Evolutionary conservation across 2,888 invertebrate species (phyloP), one percentile per base, ranked within the genome.

Genomic region (Alloscopus bannaensis): DNA sequence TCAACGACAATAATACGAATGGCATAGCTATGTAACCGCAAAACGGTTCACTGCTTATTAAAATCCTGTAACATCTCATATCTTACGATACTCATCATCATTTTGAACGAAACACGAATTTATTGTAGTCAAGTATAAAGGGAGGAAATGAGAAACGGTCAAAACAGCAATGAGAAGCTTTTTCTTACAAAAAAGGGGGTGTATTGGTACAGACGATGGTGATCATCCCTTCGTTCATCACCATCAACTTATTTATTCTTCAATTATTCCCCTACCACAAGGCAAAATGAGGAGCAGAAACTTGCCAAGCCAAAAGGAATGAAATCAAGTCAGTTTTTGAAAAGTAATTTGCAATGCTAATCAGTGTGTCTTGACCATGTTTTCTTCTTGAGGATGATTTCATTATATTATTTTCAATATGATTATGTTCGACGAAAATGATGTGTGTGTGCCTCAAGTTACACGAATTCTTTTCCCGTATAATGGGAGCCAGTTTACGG

Each of bases 321-420:
- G 13, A 62, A 42, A 62, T 52, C 57, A 65, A 65, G 65, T 55
- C 40, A 73, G 42, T 73, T 64, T 65, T 42, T 57, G 64, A 42
- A 11, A 29, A 26, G 64, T 73, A 73, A 73, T 73, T 73, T 73
- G 73, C 73, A 65, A 40, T 73, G 64, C 73, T 65, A 73, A 73
- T 73, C n/a, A 60, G 64, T 45, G n/a, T n/a, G 36, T 18, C 36
- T 26, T 22, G 62, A 16, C 22, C 11, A 40, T 42, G 40, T 40
- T 42, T 4, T 36, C 57, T 36, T 26, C 42, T 59, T 59, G 3
- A 31, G 18, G 6, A 29, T 31, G 31, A 29, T 59, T 59, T 31
- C 31, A 29, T 24, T n/a, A 2, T 1, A 50, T 18, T n/a, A 50
- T 18, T 1, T n/a, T 11, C 59, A 59, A 31, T 29, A 40, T 59